A percentile compares a stretch with the other conserved stretches of the same genome.
Evolutionary conservation across 2,888 invertebrate species (phyloP).

Genomic region (Theretra japonica): DNA sequence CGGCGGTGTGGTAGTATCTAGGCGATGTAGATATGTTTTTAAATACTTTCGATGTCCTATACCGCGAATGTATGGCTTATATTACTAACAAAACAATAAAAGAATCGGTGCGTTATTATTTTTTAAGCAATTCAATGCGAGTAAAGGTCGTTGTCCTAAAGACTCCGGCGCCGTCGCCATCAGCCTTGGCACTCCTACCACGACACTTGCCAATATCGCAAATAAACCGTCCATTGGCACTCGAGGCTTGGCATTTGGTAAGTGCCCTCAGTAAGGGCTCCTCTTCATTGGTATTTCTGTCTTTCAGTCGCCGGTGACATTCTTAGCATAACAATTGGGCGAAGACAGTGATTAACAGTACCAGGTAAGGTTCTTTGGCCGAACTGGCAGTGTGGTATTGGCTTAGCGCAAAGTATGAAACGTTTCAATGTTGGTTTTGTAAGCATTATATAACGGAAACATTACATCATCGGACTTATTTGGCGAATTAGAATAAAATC

Average conservation of each 20-base stretch:
- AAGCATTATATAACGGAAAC: no score
- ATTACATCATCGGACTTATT: no score
- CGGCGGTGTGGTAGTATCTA: background rate
- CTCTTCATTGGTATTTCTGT: slow-evolving; percentile 59
- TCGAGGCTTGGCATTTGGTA: slow-evolving; percentile 69
- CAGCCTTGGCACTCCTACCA: slow-evolving; percentile 72
- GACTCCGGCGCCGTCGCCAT: slow-evolving; percentile 66
- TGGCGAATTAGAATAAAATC: no score
- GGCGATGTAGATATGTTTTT: background rate
- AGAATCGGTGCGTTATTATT: slow-evolving; percentile 19
- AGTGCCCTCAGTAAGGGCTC: slow-evolving; percentile 68
- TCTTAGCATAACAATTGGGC: slow-evolving; percentile 50
- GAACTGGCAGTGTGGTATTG: background rate
- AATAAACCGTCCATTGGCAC: slow-evolving; percentile 82
- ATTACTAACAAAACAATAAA: slow-evolving; percentile 18
- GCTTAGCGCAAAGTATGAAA: background rate
- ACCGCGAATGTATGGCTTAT: background rate
- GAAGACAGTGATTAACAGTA: slow-evolving; percentile 33
- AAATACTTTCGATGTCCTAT: background rate
- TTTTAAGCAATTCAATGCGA: slow-evolving; percentile 31
- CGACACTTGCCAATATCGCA: slow-evolving; percentile 79
- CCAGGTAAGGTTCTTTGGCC: background rate
- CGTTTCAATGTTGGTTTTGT: no score
- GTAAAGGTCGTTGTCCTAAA: slow-evolving; percentile 70
- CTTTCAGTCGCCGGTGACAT: slow-evolving; percentile 54